A percentile compares a stretch with the other conserved stretches of the same genome.
Evolutionary conservation across 1,140 invertebrate species (phyloP).

Genomic region (Holotrichia oblita): DNA sequence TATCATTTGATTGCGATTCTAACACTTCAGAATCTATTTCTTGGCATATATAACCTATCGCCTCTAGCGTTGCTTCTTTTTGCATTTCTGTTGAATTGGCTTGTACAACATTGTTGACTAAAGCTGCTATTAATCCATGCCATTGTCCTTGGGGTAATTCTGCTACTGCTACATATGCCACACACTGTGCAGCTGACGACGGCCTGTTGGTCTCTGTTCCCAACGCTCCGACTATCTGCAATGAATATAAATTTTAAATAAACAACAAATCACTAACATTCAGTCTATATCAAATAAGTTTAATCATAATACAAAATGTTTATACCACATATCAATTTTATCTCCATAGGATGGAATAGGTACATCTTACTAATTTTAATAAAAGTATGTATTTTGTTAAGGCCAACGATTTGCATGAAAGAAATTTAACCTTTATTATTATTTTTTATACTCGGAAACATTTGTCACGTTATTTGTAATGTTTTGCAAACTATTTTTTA

Average conservation of each 20-base stretch:
- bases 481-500: too few relatives aligned
- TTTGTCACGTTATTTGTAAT: too few relatives aligned
- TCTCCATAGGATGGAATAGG: too few relatives aligned
- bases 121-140: conserved; percentile 84
- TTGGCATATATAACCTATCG: conserved; percentile 89
- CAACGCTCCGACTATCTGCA: conserved; percentile 88
- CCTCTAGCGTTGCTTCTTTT: conserved; percentile 95
- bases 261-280: neutral
- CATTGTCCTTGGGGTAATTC: conserved; percentile 89
- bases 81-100: conserved; percentile 88
- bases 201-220: conserved; percentile 95
- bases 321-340: too few relatives aligned
- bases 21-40: conserved; percentile 91
- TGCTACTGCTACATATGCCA: conserved; percentile 96
- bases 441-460: too few relatives aligned
- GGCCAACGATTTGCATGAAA: neutral
- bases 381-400: neutral
- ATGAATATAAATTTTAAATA: conserved; percentile 38
- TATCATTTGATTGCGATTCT: conserved; percentile 91
- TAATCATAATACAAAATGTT: neutral
- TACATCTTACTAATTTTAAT: neutral
- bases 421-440: too few relatives aligned
- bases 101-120: conserved; percentile 91
- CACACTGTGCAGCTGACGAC: conserved; percentile 97
- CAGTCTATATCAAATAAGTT: neutral